These are phyloP conservation scores for Catamblyrhynchus diadema DNA, from an alignment of 2,797 vertebrate genomes.

Conservation along the genomic window DNA sequence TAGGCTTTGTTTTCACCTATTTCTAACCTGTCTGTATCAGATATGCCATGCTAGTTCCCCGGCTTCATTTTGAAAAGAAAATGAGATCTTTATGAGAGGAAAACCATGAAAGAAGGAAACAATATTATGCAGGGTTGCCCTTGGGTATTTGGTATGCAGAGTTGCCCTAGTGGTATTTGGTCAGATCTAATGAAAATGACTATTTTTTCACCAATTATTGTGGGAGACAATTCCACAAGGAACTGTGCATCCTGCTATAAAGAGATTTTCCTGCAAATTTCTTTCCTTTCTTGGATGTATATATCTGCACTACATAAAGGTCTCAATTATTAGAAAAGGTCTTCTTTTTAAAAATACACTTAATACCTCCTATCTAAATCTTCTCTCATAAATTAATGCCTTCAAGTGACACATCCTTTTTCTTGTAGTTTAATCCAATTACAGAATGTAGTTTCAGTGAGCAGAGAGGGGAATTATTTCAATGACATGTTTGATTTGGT, in stretches of 20 bases:
- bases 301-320: neutral
- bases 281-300: neutral
- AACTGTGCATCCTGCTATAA: neutral
- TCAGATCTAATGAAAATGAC: neutral
- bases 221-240: neutral
- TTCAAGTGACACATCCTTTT: neutral
- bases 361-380: neutral
- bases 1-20: neutral
- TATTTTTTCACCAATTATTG: neutral
- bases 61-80: neutral
- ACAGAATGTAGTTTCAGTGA: neutral
- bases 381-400: neutral
- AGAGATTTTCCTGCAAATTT: neutral
- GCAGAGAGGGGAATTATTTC: neutral
- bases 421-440: neutral
- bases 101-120: neutral
- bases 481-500: neutral
- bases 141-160: neutral
- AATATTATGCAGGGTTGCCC: neutral
- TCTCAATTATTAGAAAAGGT: neutral
- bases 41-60: neutral
- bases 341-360: neutral
- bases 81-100: neutral
- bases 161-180: neutral
- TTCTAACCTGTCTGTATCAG: neutral